Base-by-base conservation (phyloP, 2,888 invertebrate species). In the Agrotis clavis region DNA sequence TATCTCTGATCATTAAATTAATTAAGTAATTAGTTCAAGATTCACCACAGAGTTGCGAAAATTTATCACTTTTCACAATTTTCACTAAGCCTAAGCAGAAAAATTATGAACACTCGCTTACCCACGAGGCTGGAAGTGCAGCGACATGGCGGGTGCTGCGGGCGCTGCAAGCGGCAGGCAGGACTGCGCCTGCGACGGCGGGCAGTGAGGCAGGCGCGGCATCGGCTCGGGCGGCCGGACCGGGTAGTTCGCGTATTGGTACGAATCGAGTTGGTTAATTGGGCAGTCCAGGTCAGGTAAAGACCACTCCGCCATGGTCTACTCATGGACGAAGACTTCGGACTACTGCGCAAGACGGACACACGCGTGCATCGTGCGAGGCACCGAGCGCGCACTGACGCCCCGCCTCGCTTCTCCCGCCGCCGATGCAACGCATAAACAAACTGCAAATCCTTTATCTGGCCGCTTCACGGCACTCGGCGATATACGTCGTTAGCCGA, bases 381-480 rank as follows among this genome's bases (percentile, higher is more conserved):
- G 90, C 89, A 92, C 88, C 93, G 92, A 90, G 91, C 90, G 93
- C 92, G 88, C 92, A 93, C 94, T 93, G 92, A 88, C 85, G 84
- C 86, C 88, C 84, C 88, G 85, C 79, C 88, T 83, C 87, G 87
- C 88, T 88, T 84, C 90, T 87, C 89, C 83, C 88, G 87, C 89
- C 79, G 81, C 88, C 91, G 89, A 88, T 90, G 90, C 91, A 90
- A 91, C 90, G 91, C 91, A 92, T 92, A 92, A 94, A 94, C 93
- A 93, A 93, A 92, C 91, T 93, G 93, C 94, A 92, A 94, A 93
- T 93, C 92, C 93, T 93, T 93, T 94, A 94, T 93, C 92, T 92
- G 88, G 81, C 87, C 85, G 88, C 87, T 85, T 85, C 84, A 84
- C 83, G 83, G 82, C 85, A 87, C 89, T 88, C 87, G 81, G 73